These are phyloP conservation scores for Caenorhabditis auriculariae DNA, from an alignment of 2,888 invertebrate genomes.

Conservation along the genomic window DNA sequence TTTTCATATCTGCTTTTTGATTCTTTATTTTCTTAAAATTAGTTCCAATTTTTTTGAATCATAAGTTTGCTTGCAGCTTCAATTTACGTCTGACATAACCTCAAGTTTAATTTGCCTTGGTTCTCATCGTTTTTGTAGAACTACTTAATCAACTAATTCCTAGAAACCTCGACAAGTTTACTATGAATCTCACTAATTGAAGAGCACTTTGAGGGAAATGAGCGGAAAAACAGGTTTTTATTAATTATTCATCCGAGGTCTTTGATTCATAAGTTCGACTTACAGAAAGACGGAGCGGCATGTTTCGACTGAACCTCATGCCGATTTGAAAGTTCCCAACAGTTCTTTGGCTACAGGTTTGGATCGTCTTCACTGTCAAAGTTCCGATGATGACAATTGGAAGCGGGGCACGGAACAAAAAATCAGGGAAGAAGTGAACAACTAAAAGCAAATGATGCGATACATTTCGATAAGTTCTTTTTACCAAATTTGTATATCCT, in stretches of 20 bases:
- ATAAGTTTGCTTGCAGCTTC: too few relatives aligned
- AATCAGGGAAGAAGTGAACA: slow-evolving; percentile 59
- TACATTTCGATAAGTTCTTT: background rate
- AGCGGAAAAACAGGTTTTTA: too few relatives aligned
- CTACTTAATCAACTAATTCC: too few relatives aligned
- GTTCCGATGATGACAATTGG: slow-evolving; percentile 58
- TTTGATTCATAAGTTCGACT: slow-evolving; percentile 2
- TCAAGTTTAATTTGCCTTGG: too few relatives aligned
- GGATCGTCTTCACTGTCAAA: slow-evolving; percentile 56
- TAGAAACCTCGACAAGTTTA: too few relatives aligned
- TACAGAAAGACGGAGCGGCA: slow-evolving; percentile 48
- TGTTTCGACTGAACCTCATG: slow-evolving; percentile 30
- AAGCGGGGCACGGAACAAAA: slow-evolving; percentile 59
- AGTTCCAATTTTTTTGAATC: too few relatives aligned
- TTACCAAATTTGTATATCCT: slow-evolving; percentile 33
- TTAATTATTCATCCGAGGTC: background rate
- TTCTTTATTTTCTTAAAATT: slow-evolving; percentile 1
- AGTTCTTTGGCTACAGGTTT: slow-evolving; percentile 43
- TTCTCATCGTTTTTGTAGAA: too few relatives aligned
- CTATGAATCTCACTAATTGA: too few relatives aligned
- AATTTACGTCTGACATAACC: too few relatives aligned
- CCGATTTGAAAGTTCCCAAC: slow-evolving; percentile 34
- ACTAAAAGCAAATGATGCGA: slow-evolving; percentile 38
- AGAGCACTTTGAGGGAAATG: too few relatives aligned
- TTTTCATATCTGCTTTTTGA: too few relatives aligned